These are phyloP conservation scores for Eurystomus gularis DNA, from an alignment of 2,113 vertebrate species.

Conservation along the genomic window DNA sequence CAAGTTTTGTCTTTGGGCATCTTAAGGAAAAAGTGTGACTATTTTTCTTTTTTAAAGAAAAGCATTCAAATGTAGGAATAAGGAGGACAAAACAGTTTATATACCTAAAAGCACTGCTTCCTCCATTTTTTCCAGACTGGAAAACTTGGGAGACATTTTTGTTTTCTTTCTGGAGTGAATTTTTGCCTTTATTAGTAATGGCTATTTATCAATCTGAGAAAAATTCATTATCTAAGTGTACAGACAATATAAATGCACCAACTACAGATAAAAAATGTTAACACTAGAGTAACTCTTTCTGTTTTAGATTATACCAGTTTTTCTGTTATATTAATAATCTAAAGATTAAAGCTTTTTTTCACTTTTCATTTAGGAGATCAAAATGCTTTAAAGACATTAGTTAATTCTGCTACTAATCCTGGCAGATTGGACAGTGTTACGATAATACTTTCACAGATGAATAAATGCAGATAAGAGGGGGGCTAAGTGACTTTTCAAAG, in stretches of 20 bases:
- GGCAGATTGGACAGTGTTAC: slow-evolving; percentile 48
- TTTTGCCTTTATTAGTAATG: background rate
- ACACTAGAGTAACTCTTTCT: background rate
- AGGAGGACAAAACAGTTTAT: background rate
- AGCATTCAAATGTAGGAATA: background rate
- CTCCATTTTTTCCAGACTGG: background rate
- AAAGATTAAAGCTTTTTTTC: slow-evolving; percentile 21
- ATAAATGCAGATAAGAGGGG: slow-evolving; percentile 60
- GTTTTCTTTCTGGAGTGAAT: background rate
- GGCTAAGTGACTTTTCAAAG: slow-evolving; percentile 57
- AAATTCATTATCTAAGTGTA: background rate
- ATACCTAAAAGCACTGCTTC: background rate
- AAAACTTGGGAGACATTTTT: background rate
- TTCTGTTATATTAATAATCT: slow-evolving; percentile 46
- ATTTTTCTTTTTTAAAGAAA: background rate
- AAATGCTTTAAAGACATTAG: slow-evolving; percentile 59
- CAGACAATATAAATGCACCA: background rate
- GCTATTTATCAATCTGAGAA: background rate
- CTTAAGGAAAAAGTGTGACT: background rate
- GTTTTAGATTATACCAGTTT: background rate
- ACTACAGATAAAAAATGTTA: slow-evolving; percentile 12
- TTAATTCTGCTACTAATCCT: slow-evolving; percentile 59
- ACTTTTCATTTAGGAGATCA: slow-evolving; percentile 36
- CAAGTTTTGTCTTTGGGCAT: background rate
- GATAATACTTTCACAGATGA: slow-evolving; percentile 65